Conservation (phyloP, 2,797 vertebrate species). For the Centroberyx gerrardi region DNA sequence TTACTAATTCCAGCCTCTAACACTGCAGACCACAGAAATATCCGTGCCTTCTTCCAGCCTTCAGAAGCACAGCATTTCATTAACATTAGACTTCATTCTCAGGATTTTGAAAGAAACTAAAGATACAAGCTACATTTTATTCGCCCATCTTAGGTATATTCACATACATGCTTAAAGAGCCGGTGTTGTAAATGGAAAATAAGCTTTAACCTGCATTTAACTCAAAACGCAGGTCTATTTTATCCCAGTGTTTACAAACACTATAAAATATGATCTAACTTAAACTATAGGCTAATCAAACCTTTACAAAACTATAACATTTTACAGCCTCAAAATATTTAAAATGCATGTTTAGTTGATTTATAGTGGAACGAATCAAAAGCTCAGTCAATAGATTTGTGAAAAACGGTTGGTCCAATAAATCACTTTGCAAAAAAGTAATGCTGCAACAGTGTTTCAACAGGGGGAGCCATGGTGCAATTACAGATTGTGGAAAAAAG, state of each 20-base stretch:
- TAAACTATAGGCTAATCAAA: too few relatives aligned
- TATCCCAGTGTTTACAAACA: too few relatives aligned
- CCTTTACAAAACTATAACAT: too few relatives aligned
- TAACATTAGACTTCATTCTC: background rate
- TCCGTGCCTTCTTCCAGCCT: background rate
- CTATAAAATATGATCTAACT: too few relatives aligned
- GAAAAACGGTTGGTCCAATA: constrained; percentile 12
- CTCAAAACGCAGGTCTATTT: too few relatives aligned
- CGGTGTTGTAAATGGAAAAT: too few relatives aligned
- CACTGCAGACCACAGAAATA: constrained; percentile 22
- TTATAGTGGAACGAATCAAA: background rate
- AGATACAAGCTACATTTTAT: too few relatives aligned
- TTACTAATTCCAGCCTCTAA: constrained; percentile 11
- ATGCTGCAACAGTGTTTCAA: background rate
- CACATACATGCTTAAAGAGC: too few relatives aligned
- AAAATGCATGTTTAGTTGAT: constrained; percentile 8
- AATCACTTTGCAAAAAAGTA: background rate
- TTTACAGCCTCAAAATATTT: too few relatives aligned
- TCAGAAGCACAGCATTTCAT: background rate
- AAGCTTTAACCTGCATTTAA: too few relatives aligned
- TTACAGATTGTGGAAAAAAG: constrained; percentile 21
- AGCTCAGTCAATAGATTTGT: constrained; percentile 1
- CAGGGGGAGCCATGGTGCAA: background rate
- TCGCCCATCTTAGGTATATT: too few relatives aligned
- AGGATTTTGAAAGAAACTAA: background rate